Percentiles rank a stretch among this genome's conserved stretches.
Conservation (phyloP, 2,113 vertebrate genomes). For the Alouatta palliata region DNA sequence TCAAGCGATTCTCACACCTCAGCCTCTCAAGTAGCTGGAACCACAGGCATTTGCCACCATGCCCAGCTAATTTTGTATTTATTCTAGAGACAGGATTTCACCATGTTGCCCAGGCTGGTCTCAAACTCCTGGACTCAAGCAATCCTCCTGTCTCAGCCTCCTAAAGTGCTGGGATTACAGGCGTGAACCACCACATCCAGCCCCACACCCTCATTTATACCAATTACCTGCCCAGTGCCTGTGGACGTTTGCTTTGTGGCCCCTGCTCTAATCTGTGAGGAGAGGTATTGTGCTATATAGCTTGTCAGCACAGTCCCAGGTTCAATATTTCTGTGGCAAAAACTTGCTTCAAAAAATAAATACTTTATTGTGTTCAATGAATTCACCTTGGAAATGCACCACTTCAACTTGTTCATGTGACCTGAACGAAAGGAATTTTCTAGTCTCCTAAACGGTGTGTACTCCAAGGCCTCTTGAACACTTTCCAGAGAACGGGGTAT, state of each 20-base stretch:
- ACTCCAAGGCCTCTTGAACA: not conserved
- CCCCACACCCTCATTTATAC: not conserved
- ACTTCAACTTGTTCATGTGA: not conserved
- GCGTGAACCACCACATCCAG: too few relatives aligned
- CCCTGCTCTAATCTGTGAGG: not conserved
- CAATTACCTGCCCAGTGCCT: not conserved
- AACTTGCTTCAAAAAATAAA: not conserved
- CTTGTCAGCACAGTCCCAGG: not conserved
- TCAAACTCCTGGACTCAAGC: too few relatives aligned
- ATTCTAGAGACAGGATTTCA: too few relatives aligned
- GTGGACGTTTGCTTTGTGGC: accelerated
- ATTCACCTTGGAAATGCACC: not conserved
- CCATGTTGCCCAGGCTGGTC: too few relatives aligned
- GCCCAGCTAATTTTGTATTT: too few relatives aligned
- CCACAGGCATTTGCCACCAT: too few relatives aligned
- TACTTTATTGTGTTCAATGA: accelerated
- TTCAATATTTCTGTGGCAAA: not conserved
- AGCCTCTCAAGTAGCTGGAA: too few relatives aligned
- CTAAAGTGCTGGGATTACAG: too few relatives aligned
- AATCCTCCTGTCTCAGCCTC: too few relatives aligned
- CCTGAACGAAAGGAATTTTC: not conserved
- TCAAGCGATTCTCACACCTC: too few relatives aligned
- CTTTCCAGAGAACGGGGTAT: not conserved
- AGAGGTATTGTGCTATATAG: accelerated
- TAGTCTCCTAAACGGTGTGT: not conserved